These are phyloP conservation scores for Noctilio leporinus DNA, from an alignment of 2,113 vertebrate genomes.

Conservation along the genomic window DNA sequence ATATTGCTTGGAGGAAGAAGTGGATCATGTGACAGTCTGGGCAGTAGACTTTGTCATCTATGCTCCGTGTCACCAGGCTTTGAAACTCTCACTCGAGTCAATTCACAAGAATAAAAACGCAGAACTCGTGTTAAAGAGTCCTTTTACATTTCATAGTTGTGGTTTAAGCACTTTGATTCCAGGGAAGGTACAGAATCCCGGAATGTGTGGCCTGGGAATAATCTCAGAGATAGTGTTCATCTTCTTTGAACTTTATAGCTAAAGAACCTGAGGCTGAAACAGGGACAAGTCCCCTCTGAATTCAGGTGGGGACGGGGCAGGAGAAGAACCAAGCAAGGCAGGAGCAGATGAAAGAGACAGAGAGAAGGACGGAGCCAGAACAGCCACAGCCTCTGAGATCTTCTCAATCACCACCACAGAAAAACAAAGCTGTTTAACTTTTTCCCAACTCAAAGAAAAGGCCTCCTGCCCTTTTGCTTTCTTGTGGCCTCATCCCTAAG, in stretches of 20 bases:
- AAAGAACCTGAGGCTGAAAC: not conserved
- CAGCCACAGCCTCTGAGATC: not conserved
- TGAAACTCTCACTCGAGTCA: not conserved
- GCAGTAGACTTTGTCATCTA: fast-evolving
- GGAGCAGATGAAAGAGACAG: not conserved
- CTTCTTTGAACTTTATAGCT: not conserved
- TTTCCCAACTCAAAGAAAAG: not conserved
- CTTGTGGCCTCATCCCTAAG: not conserved
- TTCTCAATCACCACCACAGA: not conserved
- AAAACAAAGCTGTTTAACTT: not conserved
- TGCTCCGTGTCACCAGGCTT: not conserved
- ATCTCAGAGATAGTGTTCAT: not conserved
- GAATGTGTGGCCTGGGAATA: not conserved
- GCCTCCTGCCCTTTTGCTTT: not conserved
- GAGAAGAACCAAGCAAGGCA: not conserved
- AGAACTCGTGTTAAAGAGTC: not conserved
- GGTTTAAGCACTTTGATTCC: not conserved
- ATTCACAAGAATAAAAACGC: not conserved
- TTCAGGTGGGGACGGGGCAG: not conserved
- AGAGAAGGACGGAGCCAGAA: not conserved
- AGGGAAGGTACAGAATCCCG: not conserved
- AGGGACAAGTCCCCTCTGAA: not conserved
- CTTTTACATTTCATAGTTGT: not conserved
- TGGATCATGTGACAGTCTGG: not conserved
- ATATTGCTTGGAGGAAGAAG: not conserved